A percentile compares a stretch with the other conserved stretches of the same genome.
These are phyloP conservation scores for Peromyscus eremicus DNA, from an alignment of 2,797 vertebrate species.

Conservation along the genomic window DNA sequence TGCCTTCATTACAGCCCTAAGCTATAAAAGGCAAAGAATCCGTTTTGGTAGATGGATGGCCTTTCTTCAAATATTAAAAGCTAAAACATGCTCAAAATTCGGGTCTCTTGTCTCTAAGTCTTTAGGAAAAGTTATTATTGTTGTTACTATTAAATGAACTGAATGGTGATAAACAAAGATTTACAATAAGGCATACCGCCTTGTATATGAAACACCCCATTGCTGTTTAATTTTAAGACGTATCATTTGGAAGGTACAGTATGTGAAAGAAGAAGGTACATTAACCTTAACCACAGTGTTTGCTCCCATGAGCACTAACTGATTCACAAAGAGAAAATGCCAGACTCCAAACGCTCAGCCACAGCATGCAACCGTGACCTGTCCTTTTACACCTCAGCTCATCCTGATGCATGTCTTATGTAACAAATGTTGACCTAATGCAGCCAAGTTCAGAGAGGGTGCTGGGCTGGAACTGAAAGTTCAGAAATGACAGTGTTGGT, in stretches of 20 bases:
- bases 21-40: slow-evolving; percentile 87
- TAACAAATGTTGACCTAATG: slow-evolving; percentile 47
- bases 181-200: slow-evolving; percentile 34
- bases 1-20: slow-evolving; percentile 88
- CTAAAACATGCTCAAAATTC: slow-evolving; percentile 86
- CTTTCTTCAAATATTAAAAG: slow-evolving; percentile 86
- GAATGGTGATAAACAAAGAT: slow-evolving; percentile 54
- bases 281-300: slow-evolving; percentile 61
- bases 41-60: slow-evolving; percentile 85
- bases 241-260: slow-evolving; percentile 23
- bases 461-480: background rate
- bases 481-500: background rate
- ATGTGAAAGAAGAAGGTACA: slow-evolving; percentile 55
- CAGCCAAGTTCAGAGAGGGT: background rate
- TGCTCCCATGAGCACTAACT: slow-evolving; percentile 37
- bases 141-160: slow-evolving; percentile 69
- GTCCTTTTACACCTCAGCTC: background rate
- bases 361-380: background rate
- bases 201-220: slow-evolving; percentile 38
- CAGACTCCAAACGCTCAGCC: background rate
- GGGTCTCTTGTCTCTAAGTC: slow-evolving; percentile 73
- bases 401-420: background rate
- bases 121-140: slow-evolving; percentile 77
- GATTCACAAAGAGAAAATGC: background rate
- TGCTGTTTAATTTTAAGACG: slow-evolving; percentile 60